phyloP scores from a whole-genome alignment of 2,797 vertebrate genomes.

The Percopsis omiscomaycus region DNA sequence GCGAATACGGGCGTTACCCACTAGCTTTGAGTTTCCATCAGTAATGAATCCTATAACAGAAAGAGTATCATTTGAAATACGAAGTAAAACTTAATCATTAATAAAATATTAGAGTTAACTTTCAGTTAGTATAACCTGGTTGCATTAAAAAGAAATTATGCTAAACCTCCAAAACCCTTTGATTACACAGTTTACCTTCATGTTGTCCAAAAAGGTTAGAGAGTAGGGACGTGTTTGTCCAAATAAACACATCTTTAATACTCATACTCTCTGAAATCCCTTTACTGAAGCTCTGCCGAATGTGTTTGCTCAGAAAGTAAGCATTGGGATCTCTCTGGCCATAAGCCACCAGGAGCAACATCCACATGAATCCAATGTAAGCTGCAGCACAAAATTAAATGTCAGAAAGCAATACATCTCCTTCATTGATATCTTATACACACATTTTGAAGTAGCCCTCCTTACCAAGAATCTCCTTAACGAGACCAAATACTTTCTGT shows the following conservation, averaged over 20 bases:
- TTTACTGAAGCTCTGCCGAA: slow-evolving; percentile 85
- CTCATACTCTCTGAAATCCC: slow-evolving; percentile 80
- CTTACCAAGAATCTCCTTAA: slow-evolving; percentile 90
- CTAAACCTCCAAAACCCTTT: neutral
- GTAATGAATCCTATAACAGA: slow-evolving; percentile 89
- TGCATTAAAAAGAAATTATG: too few species aligned
- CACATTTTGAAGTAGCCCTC: slow-evolving; percentile 5
- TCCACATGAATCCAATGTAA: slow-evolving; percentile 92
- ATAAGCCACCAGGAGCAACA: slow-evolving; percentile 91
- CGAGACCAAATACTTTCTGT: slow-evolving; percentile 88
- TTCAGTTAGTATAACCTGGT: too few species aligned
- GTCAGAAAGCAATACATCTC: neutral
- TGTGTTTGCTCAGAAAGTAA: slow-evolving; percentile 88
- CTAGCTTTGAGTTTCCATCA: slow-evolving; percentile 92
- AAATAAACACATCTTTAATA: slow-evolving; percentile 84
- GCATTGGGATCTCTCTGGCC: slow-evolving; percentile 91
- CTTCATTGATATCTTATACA: neutral
- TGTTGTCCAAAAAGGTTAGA: slow-evolving; percentile 84
- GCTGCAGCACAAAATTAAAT: slow-evolving; percentile 71
- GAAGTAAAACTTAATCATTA: neutral
- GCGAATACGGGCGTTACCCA: slow-evolving; percentile 88
- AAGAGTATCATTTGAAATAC: slow-evolving; percentile 3
- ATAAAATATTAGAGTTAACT: too few species aligned
- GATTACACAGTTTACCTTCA: slow-evolving; percentile 76
- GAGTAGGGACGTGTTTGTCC: slow-evolving; percentile 87